A percentile compares a stretch with the other conserved stretches of the same genome.
Conservation (phyloP, 2,113 vertebrate genomes). For the Hydrochoerus hydrochaeris region DNA sequence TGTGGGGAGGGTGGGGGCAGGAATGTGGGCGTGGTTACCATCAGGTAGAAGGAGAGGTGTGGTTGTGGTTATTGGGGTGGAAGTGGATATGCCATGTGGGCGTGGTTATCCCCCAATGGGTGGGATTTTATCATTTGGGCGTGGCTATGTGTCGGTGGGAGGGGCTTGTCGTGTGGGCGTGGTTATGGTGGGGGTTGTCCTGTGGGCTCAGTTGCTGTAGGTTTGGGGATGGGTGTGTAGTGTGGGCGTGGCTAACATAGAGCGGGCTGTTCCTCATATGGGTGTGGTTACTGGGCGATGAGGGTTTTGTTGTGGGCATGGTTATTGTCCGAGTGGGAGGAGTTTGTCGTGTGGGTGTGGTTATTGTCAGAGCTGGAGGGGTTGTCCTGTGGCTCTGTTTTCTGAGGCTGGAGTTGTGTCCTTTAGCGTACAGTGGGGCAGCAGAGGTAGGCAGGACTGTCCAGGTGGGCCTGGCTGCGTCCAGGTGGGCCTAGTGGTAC, state of each 20-base stretch:
- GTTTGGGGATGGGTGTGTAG: too few relatives aligned
- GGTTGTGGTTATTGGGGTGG: background rate
- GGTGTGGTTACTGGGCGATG: background rate
- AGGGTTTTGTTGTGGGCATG: too few relatives aligned
- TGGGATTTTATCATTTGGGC: too few relatives aligned
- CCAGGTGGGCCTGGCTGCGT: background rate
- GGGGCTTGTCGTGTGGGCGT: background rate
- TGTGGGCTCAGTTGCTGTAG: background rate
- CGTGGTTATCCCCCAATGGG: background rate
- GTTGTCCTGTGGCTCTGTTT: background rate
- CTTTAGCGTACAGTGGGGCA: background rate
- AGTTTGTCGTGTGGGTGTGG: background rate
- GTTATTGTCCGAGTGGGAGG: too few relatives aligned
- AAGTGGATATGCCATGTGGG: fast-evolving
- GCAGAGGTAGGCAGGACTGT: background rate
- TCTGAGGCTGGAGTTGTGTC: background rate
- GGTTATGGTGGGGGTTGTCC: background rate
- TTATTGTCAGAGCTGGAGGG: background rate
- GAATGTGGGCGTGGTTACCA: background rate
- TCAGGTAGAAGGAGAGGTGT: too few relatives aligned
- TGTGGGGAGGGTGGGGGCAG: fast-evolving
- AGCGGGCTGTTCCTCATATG: too few relatives aligned
- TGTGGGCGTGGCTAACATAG: background rate
- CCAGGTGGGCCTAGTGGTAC: background rate
- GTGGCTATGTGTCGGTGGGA: background rate